Evolutionary conservation across 2,797 vertebrate genomes (phyloP).

Genomic region (Arctocebus calabarensis): DNA sequence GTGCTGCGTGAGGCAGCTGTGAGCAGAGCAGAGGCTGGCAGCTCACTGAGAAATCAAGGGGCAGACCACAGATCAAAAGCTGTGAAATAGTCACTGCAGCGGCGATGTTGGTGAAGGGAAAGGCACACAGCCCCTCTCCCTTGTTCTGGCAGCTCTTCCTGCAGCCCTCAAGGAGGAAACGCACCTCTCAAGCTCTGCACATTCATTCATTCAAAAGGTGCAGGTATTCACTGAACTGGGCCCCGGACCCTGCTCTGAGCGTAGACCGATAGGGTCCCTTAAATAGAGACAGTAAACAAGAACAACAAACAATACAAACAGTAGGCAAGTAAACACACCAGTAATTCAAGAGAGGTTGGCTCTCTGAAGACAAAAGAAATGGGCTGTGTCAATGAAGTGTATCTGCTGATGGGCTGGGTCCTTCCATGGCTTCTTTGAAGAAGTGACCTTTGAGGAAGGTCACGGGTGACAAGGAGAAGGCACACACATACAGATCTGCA

Average conservation of each 20-base stretch:
- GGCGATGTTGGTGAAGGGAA: background rate
- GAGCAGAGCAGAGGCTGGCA: background rate
- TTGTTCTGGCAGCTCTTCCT: background rate
- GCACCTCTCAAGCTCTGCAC: background rate
- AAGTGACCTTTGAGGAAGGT: background rate
- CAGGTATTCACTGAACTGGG: background rate
- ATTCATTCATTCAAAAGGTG: background rate
- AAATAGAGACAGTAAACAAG: background rate
- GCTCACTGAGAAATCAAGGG: constrained; percentile 63
- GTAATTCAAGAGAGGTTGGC: background rate
- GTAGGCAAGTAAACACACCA: background rate
- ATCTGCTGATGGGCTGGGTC: background rate
- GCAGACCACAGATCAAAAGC: constrained; percentile 65
- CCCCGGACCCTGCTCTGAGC: background rate
- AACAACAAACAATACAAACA: background rate
- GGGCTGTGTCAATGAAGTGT: background rate
- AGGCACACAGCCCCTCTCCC: background rate
- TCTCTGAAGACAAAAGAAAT: background rate
- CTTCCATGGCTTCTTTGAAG: background rate
- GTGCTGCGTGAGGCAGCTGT: constrained; percentile 53
- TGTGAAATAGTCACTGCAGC: background rate
- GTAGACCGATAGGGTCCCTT: background rate
- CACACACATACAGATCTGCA: too few species aligned
- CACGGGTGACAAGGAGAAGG: background rate
- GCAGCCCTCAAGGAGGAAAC: background rate